These are phyloP conservation scores for Agrotis ipsilon DNA, from an alignment of 2,888 invertebrate genomes.

Conservation along the genomic window DNA sequence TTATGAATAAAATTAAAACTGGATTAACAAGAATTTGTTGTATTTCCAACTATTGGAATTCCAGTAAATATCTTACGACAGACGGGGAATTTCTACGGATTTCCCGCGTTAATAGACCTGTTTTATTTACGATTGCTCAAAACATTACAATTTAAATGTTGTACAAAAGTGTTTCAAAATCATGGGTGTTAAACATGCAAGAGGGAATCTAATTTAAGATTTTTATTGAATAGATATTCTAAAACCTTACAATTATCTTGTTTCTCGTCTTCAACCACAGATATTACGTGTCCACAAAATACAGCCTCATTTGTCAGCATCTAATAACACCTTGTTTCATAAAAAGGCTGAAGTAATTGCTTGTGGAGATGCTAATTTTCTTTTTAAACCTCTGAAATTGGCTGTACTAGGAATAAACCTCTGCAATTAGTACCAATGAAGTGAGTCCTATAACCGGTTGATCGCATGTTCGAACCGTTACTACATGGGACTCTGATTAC, in stretches of 20 bases:
- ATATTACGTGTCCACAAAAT: slow-evolving; percentile 31
- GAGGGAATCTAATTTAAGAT: background rate
- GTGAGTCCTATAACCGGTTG: slow-evolving; percentile 56
- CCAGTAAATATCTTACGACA: slow-evolving; percentile 36
- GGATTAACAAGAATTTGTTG: slow-evolving; percentile 41
- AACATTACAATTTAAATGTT: background rate
- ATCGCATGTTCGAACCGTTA: slow-evolving; percentile 54
- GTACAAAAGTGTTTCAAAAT: background rate
- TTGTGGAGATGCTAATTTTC: slow-evolving; percentile 41
- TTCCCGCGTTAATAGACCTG: slow-evolving; percentile 37
- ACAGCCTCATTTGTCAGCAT: slow-evolving; percentile 43
- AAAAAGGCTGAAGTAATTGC: slow-evolving; percentile 43
- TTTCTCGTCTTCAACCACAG: slow-evolving; percentile 1
- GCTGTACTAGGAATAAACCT: slow-evolving; percentile 36
- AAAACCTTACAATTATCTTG: slow-evolving; percentile 16
- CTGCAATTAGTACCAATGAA: slow-evolving; percentile 60
- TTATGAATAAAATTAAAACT: slow-evolving; percentile 45
- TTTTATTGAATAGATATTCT: background rate
- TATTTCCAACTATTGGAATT: slow-evolving; percentile 36
- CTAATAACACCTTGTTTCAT: slow-evolving; percentile 48
- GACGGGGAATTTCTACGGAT: slow-evolving; percentile 42
- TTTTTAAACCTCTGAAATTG: slow-evolving; percentile 58
- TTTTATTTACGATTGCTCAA: slow-evolving; percentile 3
- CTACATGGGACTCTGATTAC: slow-evolving; percentile 49
- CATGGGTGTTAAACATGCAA: too few relatives aligned